These are phyloP conservation scores for Menidia beryllina DNA, from an alignment of 2,113 vertebrate genomes.

Conservation along the genomic window DNA sequence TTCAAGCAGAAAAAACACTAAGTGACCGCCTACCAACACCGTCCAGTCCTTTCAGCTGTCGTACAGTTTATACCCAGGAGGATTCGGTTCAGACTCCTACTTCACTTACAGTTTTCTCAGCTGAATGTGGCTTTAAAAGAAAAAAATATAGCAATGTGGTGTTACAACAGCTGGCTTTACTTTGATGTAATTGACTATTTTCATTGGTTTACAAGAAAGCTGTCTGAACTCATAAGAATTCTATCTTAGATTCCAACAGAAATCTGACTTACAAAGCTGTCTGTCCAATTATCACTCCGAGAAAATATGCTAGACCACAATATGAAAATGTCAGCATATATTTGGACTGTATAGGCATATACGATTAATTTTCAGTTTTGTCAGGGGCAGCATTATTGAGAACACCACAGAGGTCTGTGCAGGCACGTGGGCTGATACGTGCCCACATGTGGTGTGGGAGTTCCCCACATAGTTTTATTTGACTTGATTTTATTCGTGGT, in stretches of 20 bases:
- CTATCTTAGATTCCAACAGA: no score
- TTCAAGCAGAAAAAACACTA: not conserved
- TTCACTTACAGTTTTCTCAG: no score
- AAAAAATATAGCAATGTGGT: no score
- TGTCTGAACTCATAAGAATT: no score
- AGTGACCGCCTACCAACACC: no score
- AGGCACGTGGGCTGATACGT: not conserved
- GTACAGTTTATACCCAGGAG: no score
- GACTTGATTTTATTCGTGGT: conserved; percentile 22
- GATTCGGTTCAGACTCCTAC: no score
- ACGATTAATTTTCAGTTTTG: not conserved
- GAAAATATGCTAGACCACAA: not conserved
- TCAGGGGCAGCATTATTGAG: not conserved
- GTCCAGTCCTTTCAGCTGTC: no score
- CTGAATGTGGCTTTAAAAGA: no score
- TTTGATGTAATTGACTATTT: not conserved
- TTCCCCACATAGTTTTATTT: conserved; percentile 30
- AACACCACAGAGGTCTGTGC: conserved; percentile 1
- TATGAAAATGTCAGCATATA: not conserved
- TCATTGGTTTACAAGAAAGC: not conserved
- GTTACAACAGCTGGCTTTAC: not conserved
- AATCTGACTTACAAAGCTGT: not conserved
- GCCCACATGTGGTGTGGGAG: conserved; percentile 16
- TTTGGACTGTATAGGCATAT: not conserved
- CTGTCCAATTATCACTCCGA: not conserved